A percentile compares a stretch with the other conserved stretches of the same genome.
Conservation (phyloP, 30 jellyfish, hydroid and myxozoan genomes). For the Pseudorhiza aurosa region DNA sequence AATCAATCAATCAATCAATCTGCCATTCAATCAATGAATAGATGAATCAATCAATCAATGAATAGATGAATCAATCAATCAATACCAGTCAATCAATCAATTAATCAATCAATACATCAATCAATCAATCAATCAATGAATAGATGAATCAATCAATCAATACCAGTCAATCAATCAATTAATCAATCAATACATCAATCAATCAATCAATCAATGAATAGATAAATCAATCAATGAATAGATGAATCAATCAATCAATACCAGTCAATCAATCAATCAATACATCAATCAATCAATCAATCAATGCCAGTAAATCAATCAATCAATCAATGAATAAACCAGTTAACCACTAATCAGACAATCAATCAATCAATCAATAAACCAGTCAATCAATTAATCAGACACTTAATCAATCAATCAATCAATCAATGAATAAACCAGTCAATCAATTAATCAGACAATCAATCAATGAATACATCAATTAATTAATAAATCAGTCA, state of each 20-base stretch:
- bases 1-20: not conserved
- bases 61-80: not conserved
- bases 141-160: too few species aligned
- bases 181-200: not conserved
- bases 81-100: not conserved
- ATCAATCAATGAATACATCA: not conserved
- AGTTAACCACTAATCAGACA: too few species aligned
- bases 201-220: not conserved
- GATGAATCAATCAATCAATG: not conserved
- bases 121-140: too few species aligned
- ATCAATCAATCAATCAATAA: too few species aligned
- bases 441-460: not conserved
- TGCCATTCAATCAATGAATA: too few species aligned
- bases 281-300: not conserved
- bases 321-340: too few species aligned
- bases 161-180: not conserved
- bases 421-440: not conserved
- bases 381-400: too few species aligned
- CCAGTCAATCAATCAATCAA: not conserved
- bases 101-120: too few species aligned
- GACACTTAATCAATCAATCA: not conserved
- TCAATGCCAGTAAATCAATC: not conserved
- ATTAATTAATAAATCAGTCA: too few species aligned
- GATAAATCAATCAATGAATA: too few species aligned
- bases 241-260: too few species aligned